These are phyloP conservation scores for Lepidiolamprologus cunningtoni DNA, from an alignment of 2,113 vertebrate genomes.

Conservation along the genomic window DNA sequence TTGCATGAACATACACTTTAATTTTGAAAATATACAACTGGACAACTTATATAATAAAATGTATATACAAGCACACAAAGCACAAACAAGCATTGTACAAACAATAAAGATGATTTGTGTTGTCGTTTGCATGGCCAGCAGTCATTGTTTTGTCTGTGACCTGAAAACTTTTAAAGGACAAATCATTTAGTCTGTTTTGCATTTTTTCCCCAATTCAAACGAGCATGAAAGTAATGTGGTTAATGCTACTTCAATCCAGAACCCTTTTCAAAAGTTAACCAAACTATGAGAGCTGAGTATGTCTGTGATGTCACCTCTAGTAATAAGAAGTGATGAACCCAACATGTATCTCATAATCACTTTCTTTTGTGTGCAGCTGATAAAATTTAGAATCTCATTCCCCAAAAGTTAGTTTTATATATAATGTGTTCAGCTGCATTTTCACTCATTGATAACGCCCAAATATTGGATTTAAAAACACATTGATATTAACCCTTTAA, in stretches of 20 bases:
- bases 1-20: not conserved
- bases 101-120: not conserved
- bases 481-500: not conserved
- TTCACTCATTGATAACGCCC: fast-evolving
- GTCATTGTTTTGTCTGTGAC: not conserved
- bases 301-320: not conserved
- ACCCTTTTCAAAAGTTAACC: not conserved
- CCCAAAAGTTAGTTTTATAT: not conserved
- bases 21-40: not conserved
- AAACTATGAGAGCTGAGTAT: not conserved
- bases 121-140: not conserved
- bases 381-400: not conserved
- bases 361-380: not conserved
- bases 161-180: not conserved
- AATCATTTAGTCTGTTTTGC: not conserved
- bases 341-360: not conserved
- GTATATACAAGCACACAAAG: not conserved
- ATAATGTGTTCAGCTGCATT: not conserved
- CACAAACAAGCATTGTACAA: not conserved
- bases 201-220: not conserved
- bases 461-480: not conserved
- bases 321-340: not conserved
- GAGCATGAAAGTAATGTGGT: not conserved
- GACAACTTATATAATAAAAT: not conserved
- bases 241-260: not conserved